Evolutionary conservation across 2,113 vertebrate species (phyloP).

Genomic region (Erythrolamprus reginae): DNA sequence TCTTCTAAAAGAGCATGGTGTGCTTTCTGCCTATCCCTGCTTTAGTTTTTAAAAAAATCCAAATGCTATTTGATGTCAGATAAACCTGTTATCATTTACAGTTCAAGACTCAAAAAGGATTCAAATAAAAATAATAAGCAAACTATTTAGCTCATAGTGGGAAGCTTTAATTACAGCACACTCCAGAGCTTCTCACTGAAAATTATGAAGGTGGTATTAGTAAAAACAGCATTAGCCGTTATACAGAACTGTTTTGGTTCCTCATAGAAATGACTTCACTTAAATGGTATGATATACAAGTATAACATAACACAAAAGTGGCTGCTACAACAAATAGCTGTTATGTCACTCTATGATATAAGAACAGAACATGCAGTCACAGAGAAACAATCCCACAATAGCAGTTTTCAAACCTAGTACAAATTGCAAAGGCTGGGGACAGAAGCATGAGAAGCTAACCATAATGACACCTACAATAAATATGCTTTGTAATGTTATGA

Average conservation of each 20-base stretch:
- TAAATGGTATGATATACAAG: neutral
- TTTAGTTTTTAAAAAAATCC: neutral
- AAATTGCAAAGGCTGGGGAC: neutral
- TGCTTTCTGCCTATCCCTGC: neutral
- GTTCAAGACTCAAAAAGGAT: neutral
- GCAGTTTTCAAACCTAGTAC: neutral
- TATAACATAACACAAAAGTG: neutral
- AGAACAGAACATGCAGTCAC: neutral
- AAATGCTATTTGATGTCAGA: neutral
- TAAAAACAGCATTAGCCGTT: neutral
- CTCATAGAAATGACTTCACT: neutral
- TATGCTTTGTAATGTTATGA: neutral
- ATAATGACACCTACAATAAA: neutral
- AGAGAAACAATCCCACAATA: neutral
- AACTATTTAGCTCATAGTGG: neutral
- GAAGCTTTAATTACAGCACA: neutral
- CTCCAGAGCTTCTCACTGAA: slow-evolving; percentile 1
- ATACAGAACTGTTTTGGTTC: neutral
- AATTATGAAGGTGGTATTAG: neutral
- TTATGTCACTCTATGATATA: neutral
- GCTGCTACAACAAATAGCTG: neutral
- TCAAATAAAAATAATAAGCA: neutral
- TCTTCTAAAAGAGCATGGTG: neutral
- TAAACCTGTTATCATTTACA: slow-evolving; percentile 7
- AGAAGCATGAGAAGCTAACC: neutral